Evolutionary conservation across 2,113 vertebrate species (phyloP), one percentile per base, ranked within the genome.

Genomic region (Amazona guildingii): DNA sequence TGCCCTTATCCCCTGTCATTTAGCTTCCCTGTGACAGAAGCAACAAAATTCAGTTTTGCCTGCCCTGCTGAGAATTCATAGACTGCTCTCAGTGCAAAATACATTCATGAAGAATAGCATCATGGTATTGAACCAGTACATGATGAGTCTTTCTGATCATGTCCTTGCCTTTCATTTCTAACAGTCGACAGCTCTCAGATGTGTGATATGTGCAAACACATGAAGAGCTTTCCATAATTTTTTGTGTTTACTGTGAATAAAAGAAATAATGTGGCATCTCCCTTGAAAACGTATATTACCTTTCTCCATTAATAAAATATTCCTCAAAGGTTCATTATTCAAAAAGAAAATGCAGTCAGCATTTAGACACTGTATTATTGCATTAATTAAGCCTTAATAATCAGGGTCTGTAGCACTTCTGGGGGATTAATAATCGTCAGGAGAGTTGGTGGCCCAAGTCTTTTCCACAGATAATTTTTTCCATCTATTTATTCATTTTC

Each of bases 91-190:
- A 86, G 67, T 81, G 59, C 35, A 85, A 61, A 83, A 78, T 43
- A 19, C 29, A 77, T 95, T 86, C 68, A 86, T 67, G 62, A 94
- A 64, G 52, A 75, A 67, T 48, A 92, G 48, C 78, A 76, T 78
- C 75, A 52, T 94, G 59, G 48, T 89, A 94, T 79, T 89, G 89
- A 95, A 86, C 67, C 49, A 77, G 55, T 68, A 52, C 35, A 2
- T 93, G 92, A 96, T 88, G 73, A 88, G 18, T 70, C 76, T 92
- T 90, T 82, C 80, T 95, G 95, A 94, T 96, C 69, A 76, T 72
- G 64, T 24, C 55, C 52, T 75, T 92, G 94, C 52, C 83, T 88
- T 96, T 94, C 80, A 92, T 88, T 90, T 95, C 43, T 51, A 86
- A 52, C 19, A 92, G 62, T 92, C 70, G 83, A 88, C 75, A 93